These are phyloP conservation scores for Habroteleia sp. DNA, from an alignment of 2,888 invertebrate genomes.

Conservation along the genomic window DNA sequence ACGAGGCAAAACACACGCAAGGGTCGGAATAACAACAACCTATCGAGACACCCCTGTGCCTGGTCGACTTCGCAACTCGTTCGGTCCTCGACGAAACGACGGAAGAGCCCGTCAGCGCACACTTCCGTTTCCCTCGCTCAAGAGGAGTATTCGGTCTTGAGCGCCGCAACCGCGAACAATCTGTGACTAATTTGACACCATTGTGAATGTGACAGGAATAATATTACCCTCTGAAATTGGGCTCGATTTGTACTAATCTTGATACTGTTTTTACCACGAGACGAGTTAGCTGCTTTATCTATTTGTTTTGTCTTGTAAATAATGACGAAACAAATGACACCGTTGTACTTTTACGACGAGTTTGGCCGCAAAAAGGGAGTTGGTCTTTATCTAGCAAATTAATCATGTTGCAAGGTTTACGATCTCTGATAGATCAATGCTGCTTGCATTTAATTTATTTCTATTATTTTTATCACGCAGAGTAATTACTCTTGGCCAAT, in stretches of 20 bases:
- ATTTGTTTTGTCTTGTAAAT: constrained; percentile 13
- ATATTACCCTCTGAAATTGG: constrained; percentile 45
- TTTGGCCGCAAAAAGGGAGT: neutral
- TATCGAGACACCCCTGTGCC: constrained; percentile 62
- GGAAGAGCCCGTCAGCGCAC: constrained; percentile 52
- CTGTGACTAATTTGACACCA: constrained; percentile 63
- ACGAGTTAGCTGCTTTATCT: constrained; percentile 16
- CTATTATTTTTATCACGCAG: no score
- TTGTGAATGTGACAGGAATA: constrained; percentile 59
- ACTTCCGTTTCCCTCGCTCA: constrained; percentile 54
- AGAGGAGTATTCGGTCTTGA: constrained; percentile 43
- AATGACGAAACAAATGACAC: constrained; percentile 26
- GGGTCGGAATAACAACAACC: constrained; percentile 62
- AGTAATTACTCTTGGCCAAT: no score
- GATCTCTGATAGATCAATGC: no score
- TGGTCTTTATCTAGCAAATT: constrained; percentile 1
- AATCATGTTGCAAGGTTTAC: no score
- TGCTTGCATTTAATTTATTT: no score
- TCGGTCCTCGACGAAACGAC: constrained; percentile 44
- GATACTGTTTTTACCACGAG: constrained; percentile 30
- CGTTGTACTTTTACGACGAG: constrained; percentile 5
- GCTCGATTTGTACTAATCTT: constrained; percentile 40
- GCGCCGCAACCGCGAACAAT: constrained; percentile 59
- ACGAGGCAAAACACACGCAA: constrained; percentile 71
- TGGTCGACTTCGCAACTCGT: constrained; percentile 47